Evolutionary conservation across 2,888 invertebrate species (phyloP).

Genomic region (Hyposoter dolosus): DNA sequence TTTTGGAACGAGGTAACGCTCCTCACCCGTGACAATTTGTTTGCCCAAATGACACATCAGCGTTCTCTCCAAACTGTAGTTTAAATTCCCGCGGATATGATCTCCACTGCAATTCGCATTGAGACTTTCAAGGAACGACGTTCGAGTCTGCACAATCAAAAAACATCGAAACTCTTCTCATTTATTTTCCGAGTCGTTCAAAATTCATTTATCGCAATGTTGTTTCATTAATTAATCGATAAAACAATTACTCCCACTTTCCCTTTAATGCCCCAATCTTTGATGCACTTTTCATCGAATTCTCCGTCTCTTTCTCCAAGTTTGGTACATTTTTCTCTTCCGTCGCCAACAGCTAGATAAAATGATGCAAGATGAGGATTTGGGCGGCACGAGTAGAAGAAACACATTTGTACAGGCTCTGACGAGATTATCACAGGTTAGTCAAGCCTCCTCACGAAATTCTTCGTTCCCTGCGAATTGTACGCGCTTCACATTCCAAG

Average conservation of each 20-base stretch:
- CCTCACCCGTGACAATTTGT: slow-evolving; percentile 37
- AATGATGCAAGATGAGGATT: slow-evolving; percentile 91
- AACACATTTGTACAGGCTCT: slow-evolving; percentile 89
- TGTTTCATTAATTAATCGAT: too few species aligned
- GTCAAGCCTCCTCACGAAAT: slow-evolving; percentile 48
- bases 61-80: neutral
- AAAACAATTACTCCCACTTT: too few species aligned
- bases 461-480: too few species aligned
- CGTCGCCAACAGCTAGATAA: slow-evolving; percentile 73
- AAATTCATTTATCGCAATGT: neutral
- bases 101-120: neutral
- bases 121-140: neutral
- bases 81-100: neutral
- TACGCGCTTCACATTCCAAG: neutral
- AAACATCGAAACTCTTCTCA: neutral
- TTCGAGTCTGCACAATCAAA: neutral
- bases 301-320: neutral
- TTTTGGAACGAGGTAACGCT: slow-evolving; percentile 4
- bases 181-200: neutral
- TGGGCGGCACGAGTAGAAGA: slow-evolving; percentile 87
- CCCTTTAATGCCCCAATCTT: neutral
- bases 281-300: neutral
- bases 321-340: neutral
- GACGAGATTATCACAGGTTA: slow-evolving; percentile 89
- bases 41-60: slow-evolving; percentile 22